Conservation (phyloP, 37 sponge, comb jelly and placozoan species). For the Ianthella basta region DNA sequence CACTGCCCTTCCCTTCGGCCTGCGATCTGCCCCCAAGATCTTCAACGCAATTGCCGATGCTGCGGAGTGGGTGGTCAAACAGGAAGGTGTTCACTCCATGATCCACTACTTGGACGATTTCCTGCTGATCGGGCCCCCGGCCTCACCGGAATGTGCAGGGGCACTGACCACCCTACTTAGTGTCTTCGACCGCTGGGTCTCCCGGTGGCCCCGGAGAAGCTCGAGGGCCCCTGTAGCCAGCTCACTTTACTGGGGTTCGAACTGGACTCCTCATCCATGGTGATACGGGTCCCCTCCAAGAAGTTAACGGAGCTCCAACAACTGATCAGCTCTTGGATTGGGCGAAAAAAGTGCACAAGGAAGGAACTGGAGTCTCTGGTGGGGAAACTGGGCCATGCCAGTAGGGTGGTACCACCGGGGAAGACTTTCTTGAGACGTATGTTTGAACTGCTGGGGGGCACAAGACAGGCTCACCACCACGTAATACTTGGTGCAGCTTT, state of each 20-base stretch:
- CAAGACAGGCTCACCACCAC: too few species aligned
- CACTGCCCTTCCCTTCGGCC: slow-evolving; percentile 23
- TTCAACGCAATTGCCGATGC: slow-evolving; percentile 39
- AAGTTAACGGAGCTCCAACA: neutral
- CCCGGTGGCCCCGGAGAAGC: slow-evolving; percentile 21
- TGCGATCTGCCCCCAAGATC: slow-evolving; percentile 32
- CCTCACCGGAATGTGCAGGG: slow-evolving; percentile 18
- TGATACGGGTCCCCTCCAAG: neutral
- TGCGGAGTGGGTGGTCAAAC: slow-evolving; percentile 5
- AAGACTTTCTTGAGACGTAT: neutral
- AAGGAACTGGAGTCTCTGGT: neutral
- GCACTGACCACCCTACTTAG: slow-evolving; percentile 8
- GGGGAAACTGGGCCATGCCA: neutral
- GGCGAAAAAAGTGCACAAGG: neutral
- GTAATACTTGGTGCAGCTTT: too few species aligned
- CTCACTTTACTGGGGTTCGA: neutral
- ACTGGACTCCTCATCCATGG: neutral
- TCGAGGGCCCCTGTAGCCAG: slow-evolving; percentile 11
- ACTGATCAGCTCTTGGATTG: neutral
- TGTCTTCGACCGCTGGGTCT: slow-evolving; percentile 29
- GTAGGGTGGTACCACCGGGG: neutral
- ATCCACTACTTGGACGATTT: slow-evolving; percentile 38
- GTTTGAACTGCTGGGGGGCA: neutral
- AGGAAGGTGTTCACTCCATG: neutral
- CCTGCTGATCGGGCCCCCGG: slow-evolving; percentile 14